These are phyloP conservation scores for Oikopleura albicans DNA, from an alignment of 23 tunicate species.

Conservation along the genomic window DNA sequence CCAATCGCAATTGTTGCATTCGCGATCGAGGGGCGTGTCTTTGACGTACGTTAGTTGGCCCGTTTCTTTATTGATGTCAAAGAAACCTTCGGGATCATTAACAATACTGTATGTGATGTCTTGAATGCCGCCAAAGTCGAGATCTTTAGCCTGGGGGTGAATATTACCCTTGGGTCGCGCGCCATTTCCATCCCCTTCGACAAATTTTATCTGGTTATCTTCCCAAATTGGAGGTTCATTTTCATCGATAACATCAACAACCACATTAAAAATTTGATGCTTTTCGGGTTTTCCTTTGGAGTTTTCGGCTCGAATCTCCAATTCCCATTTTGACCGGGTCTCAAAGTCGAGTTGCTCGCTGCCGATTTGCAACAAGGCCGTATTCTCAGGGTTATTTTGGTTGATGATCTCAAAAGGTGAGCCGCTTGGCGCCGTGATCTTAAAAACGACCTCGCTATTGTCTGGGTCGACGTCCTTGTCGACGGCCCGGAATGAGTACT, in stretches of 20 bases:
- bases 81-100: not conserved
- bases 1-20: not conserved
- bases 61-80: not conserved
- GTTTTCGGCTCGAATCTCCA: not conserved
- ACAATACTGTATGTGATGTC: not conserved
- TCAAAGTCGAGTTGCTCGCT: not conserved
- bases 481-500: not conserved
- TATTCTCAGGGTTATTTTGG: not conserved
- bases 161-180: not conserved
- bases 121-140: not conserved
- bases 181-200: not conserved
- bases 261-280: not conserved
- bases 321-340: not conserved
- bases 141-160: not conserved
- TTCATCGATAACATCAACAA: not conserved
- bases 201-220: not conserved
- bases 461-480: slow-evolving; percentile 9
- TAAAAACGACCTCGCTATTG: not conserved
- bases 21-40: not conserved
- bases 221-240: slow-evolving; percentile 8
- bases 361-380: not conserved
- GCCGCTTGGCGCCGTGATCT: not conserved
- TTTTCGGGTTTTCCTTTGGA: not conserved
- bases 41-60: not conserved
- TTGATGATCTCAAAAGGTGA: not conserved